Conservation (phyloP, 2,888 invertebrate species). For the Caradrina kadenii region DNA sequence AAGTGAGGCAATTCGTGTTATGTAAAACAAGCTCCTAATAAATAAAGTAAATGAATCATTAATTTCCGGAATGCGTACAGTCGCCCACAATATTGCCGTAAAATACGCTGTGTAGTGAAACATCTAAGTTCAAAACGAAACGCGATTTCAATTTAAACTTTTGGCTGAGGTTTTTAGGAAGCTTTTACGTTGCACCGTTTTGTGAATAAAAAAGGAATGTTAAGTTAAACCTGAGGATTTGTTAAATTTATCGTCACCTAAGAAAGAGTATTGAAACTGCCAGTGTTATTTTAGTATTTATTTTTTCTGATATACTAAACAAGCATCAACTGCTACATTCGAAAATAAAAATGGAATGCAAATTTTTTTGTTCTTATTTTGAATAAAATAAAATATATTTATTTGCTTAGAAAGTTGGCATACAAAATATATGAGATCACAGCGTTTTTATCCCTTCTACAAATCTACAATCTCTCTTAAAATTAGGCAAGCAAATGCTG, state of each 20-base stretch:
- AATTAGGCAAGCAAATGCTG: no score
- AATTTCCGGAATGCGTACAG: constrained; percentile 25
- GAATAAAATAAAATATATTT: no score
- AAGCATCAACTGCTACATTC: no score
- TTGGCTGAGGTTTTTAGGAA: constrained; percentile 8
- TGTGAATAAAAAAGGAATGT: constrained; percentile 31
- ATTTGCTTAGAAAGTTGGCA: no score
- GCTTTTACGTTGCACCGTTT: constrained; percentile 15
- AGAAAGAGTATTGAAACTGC: not conserved
- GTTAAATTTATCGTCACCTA: not conserved
- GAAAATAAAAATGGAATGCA: no score
- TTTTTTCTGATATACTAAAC: no score
- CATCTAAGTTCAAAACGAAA: constrained; percentile 40
- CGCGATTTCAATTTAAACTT: constrained; percentile 54
- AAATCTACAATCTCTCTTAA: no score
- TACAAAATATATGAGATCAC: no score
- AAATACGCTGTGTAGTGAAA: constrained; percentile 14
- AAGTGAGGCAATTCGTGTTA: constrained; percentile 1
- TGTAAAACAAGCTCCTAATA: constrained; percentile 7
- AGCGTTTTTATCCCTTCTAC: no score
- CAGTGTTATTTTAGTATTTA: no score
- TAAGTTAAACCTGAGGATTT: not conserved
- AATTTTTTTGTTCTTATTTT: no score
- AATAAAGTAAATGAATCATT: constrained; percentile 26
- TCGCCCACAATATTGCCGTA: constrained; percentile 13